phyloP scores from a whole-genome alignment of 2,888 invertebrate genomes.

The Cephus spinipes region DNA sequence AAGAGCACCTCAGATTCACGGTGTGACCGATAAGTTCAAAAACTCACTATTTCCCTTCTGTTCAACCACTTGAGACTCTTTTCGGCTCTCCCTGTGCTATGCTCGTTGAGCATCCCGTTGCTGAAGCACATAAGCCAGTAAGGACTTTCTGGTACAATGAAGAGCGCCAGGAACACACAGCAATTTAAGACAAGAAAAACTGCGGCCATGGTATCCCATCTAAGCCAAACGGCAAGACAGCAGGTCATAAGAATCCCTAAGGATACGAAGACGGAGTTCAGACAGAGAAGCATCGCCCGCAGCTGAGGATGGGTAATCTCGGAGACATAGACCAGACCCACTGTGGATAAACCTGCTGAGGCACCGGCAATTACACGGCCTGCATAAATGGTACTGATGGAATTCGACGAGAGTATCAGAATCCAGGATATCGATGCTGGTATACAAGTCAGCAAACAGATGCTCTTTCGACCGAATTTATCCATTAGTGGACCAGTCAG shows the following conservation, averaged over 20 bases:
- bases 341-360: constrained; percentile 69
- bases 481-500: constrained; percentile 71
- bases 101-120: constrained; percentile 43
- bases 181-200: constrained; percentile 63
- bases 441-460: constrained; percentile 66
- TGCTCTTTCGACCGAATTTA: constrained; percentile 68
- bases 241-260: constrained; percentile 71
- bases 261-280: constrained; percentile 72
- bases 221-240: constrained; percentile 66
- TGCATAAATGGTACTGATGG: constrained; percentile 67
- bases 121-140: constrained; percentile 70
- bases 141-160: constrained; percentile 71
- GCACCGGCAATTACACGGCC: constrained; percentile 70
- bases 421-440: constrained; percentile 69
- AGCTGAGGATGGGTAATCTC: constrained; percentile 71
- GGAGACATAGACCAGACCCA: constrained; percentile 70
- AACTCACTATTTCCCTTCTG: constrained; percentile 59
- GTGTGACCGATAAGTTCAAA: not conserved
- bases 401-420: constrained; percentile 64
- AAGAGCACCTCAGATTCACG: not conserved
- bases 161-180: constrained; percentile 58
- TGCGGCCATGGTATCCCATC: constrained; percentile 69
- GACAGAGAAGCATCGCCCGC: constrained; percentile 70
- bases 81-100: constrained; percentile 50
- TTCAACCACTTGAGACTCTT: constrained; percentile 68